Evolutionary conservation across 2,888 invertebrate genomes (phyloP).

Genomic region (Sipunculus nudus): DNA sequence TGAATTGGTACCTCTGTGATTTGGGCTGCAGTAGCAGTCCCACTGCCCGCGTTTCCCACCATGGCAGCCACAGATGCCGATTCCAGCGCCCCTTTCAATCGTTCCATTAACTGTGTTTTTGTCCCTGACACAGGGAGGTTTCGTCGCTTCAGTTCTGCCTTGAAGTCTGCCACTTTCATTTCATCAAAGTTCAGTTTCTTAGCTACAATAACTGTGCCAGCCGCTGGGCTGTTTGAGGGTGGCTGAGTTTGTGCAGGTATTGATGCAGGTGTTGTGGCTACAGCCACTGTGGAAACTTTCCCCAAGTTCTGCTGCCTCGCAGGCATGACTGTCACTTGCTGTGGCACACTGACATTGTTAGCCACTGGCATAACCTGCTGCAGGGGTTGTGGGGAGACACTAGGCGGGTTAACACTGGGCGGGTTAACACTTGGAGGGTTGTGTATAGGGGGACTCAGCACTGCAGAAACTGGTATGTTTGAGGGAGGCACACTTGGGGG

Average conservation of each 20-base stretch:
- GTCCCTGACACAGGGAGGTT: constrained; percentile 95
- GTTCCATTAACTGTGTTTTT: constrained; percentile 92
- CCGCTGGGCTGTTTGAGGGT: neutral
- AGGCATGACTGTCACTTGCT: too few species aligned
- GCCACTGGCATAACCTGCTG: too few species aligned
- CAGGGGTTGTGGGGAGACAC: too few species aligned
- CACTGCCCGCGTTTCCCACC: constrained; percentile 3
- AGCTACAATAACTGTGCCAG: neutral
- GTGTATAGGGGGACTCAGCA: too few species aligned
- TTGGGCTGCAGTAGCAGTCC: too few species aligned
- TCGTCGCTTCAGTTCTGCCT: constrained; percentile 91
- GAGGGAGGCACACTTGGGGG: too few species aligned
- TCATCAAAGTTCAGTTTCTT: constrained; percentile 93
- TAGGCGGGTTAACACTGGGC: too few species aligned
- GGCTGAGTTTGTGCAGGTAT: neutral
- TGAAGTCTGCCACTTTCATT: constrained; percentile 95
- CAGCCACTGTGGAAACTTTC: constrained; percentile 1
- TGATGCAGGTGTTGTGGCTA: constrained; percentile 2
- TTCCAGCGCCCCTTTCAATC: too few species aligned
- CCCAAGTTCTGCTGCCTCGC: too few species aligned
- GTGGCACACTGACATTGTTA: too few species aligned
- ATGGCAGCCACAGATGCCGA: constrained; percentile 69
- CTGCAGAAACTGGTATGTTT: too few species aligned
- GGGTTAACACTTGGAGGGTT: too few species aligned
- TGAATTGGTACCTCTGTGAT: constrained; percentile 2